Conservation (phyloP, 92 coral and sea anemone species). For the Porites cylindrica region DNA sequence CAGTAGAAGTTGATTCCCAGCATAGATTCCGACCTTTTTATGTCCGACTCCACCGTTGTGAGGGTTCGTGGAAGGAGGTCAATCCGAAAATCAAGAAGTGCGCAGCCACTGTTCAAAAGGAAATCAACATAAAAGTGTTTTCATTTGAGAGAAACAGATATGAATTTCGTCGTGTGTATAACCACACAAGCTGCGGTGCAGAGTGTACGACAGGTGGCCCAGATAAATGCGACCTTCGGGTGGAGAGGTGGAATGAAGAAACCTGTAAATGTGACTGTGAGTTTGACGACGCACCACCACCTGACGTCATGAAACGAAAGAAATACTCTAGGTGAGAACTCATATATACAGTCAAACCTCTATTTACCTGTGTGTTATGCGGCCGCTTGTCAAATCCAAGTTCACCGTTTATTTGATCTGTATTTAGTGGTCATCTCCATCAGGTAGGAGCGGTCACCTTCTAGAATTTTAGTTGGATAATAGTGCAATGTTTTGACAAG, state of each 20-base stretch:
- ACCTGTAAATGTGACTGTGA: slow-evolving; percentile 49
- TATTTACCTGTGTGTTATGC: no score
- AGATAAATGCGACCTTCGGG: slow-evolving; percentile 11
- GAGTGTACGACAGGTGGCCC: slow-evolving; percentile 41
- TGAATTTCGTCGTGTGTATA: neutral
- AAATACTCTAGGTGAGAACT: slow-evolving; percentile 16
- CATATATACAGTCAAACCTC: neutral
- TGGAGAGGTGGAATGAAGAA: slow-evolving; percentile 28
- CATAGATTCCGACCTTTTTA: slow-evolving; percentile 68
- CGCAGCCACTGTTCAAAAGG: slow-evolving; percentile 31
- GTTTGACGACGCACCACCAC: slow-evolving; percentile 18
- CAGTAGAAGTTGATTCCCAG: slow-evolving; percentile 65
- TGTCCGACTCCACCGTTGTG: slow-evolving; percentile 71
- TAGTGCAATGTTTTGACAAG: no score
- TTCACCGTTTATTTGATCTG: no score
- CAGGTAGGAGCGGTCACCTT: no score
- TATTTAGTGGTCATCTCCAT: no score
- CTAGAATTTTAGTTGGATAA: no score
- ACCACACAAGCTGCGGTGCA: slow-evolving; percentile 61
- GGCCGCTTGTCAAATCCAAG: no score
- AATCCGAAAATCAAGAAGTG: slow-evolving; percentile 66
- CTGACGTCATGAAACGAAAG: slow-evolving; percentile 11
- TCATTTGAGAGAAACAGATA: neutral
- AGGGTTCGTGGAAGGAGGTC: slow-evolving; percentile 58
- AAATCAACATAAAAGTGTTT: neutral